A percentile compares a stretch with the other conserved stretches of the same genome.
Conservation (phyloP, 1,140 invertebrate genomes). For the Atta colombica region DNA sequence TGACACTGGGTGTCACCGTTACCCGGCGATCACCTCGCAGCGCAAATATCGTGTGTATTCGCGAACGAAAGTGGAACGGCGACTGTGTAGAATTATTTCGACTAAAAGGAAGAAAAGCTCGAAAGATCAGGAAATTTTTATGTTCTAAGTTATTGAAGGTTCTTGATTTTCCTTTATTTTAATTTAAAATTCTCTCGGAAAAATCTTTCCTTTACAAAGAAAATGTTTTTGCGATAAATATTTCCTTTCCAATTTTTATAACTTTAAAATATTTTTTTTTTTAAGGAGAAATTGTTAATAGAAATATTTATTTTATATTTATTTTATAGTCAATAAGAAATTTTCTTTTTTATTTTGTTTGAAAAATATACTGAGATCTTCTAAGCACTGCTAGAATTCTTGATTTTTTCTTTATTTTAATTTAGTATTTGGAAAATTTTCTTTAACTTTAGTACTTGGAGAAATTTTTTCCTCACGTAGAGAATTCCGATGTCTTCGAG, state of each 20-base stretch:
- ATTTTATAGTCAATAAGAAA: no score
- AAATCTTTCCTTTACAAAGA: no score
- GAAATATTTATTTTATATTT: no score
- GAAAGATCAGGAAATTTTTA: background rate
- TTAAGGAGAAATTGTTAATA: no score
- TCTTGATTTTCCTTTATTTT: no score
- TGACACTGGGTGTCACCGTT: constrained; percentile 79
- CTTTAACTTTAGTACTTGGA: background rate
- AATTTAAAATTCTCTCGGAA: no score
- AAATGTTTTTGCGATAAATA: no score
- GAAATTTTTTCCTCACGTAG: background rate
- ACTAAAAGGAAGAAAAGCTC: background rate
- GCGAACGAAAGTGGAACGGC: constrained; percentile 65
- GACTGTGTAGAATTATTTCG: background rate
- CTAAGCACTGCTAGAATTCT: background rate
- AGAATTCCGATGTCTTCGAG: background rate
- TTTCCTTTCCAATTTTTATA: no score
- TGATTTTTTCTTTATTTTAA: background rate
- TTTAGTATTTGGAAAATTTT: background rate
- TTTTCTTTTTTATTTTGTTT: background rate
- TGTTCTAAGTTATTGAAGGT: no score
- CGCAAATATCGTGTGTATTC: constrained; percentile 14
- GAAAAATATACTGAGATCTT: background rate
- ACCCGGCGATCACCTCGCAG: constrained; percentile 73
- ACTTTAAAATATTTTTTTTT: no score